A percentile compares a stretch with the other conserved stretches of the same genome.
Conservation (phyloP, 2,113 vertebrate species). For the Ceuthmochares aereus region DNA sequence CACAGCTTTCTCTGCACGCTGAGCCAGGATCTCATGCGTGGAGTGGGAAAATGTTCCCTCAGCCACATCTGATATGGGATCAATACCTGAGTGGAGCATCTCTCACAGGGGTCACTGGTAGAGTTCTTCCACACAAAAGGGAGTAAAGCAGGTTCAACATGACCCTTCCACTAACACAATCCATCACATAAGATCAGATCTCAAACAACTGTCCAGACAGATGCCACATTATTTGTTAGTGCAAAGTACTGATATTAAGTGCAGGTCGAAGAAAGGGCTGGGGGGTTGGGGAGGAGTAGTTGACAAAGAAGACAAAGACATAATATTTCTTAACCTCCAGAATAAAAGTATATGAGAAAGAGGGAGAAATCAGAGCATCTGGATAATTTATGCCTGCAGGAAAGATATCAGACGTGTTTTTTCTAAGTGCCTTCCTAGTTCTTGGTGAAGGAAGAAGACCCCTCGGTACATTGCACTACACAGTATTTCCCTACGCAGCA, state of each 20-base stretch:
- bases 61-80: rapidly evolving
- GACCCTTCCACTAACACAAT: background rate
- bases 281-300: background rate
- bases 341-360: conserved; percentile 21
- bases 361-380: background rate
- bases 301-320: conserved; percentile 1
- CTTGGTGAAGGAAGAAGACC: background rate
- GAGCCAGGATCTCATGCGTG: rapidly evolving
- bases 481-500: background rate
- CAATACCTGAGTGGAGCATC: background rate
- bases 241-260: background rate
- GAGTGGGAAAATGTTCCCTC: background rate
- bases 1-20: rapidly evolving
- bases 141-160: background rate
- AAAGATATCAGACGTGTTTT: background rate
- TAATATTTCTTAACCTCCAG: background rate
- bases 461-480: background rate
- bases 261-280: background rate
- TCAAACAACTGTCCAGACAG: background rate
- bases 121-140: background rate
- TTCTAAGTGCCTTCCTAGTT: background rate
- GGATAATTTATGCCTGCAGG: background rate
- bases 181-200: background rate
- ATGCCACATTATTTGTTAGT: conserved; percentile 56
- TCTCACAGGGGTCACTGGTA: background rate